Conservation (phyloP, 1,140 invertebrate genomes). For the Sycophaga agraensis region DNA sequence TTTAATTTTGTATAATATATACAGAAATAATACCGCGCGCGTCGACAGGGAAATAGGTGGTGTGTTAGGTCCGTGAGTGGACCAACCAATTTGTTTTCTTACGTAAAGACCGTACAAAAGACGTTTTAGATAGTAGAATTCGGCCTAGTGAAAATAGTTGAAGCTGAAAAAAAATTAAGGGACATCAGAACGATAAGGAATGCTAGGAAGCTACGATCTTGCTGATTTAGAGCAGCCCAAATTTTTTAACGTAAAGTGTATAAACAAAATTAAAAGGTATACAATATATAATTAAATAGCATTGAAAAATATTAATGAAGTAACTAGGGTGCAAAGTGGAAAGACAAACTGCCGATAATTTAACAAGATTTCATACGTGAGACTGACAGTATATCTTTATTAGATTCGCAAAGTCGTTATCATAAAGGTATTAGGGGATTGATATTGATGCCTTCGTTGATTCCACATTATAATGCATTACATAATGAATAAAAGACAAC, state of each 20-base stretch:
- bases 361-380: constrained; percentile 32
- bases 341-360: constrained; percentile 39
- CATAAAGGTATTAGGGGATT: background rate
- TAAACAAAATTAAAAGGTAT: background rate
- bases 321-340: constrained; percentile 29
- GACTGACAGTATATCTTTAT: constrained; percentile 37
- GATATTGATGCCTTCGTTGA: no score
- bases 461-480: no score
- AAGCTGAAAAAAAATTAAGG: constrained; percentile 3
- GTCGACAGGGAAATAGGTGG: background rate
- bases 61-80: background rate
- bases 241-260: constrained; percentile 5
- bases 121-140: constrained; percentile 29
- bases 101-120: constrained; percentile 22
- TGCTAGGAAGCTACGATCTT: constrained; percentile 8
- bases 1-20: constrained; percentile 20
- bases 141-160: constrained; percentile 33
- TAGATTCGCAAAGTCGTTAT: constrained; percentile 3
- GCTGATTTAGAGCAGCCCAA: background rate
- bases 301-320: constrained; percentile 5
- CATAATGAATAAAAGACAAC: no score
- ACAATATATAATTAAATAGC: constrained; percentile 3
- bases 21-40: background rate
- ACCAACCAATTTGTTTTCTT: constrained; percentile 15
- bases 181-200: background rate